Conservation (phyloP, 2,113 vertebrate species). For the Catagonus wagneri region DNA sequence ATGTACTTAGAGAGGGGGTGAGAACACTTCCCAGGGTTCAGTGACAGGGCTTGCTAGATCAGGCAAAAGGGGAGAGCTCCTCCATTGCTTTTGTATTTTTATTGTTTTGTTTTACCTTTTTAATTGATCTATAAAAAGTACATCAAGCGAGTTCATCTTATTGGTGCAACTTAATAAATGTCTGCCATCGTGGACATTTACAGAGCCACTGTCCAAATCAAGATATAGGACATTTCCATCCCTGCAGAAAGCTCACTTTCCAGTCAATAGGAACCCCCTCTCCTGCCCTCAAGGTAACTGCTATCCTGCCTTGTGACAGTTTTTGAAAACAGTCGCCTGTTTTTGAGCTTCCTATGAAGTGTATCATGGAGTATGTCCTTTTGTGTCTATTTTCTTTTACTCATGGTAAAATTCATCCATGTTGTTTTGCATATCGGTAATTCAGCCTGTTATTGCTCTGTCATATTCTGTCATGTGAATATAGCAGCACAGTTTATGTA, state of each 20-base stretch:
- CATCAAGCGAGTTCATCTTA: background rate
- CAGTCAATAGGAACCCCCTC: background rate
- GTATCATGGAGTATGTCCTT: background rate
- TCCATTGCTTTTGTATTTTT: constrained; percentile 13
- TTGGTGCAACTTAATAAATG: background rate
- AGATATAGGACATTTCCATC: background rate
- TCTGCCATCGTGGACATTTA: background rate
- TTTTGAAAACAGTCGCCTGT: background rate
- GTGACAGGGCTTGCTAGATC: constrained; percentile 30
- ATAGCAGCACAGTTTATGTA: background rate
- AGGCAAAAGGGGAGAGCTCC: background rate
- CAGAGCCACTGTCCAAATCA: background rate
- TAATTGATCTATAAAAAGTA: background rate
- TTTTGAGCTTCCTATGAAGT: background rate
- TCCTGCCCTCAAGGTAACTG: background rate
- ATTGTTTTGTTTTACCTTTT: constrained; percentile 16
- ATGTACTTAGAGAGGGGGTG: constrained; percentile 36
- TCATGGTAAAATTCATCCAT: background rate
- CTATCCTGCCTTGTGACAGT: background rate
- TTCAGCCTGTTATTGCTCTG: background rate
- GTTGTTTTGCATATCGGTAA: background rate
- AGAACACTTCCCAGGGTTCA: constrained; percentile 33
- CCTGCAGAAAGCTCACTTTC: background rate
- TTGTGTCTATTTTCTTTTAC: background rate
- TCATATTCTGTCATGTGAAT: background rate